phyloP scores from a whole-genome alignment of 2,113 vertebrate species.

The Danio rerio region DNA sequence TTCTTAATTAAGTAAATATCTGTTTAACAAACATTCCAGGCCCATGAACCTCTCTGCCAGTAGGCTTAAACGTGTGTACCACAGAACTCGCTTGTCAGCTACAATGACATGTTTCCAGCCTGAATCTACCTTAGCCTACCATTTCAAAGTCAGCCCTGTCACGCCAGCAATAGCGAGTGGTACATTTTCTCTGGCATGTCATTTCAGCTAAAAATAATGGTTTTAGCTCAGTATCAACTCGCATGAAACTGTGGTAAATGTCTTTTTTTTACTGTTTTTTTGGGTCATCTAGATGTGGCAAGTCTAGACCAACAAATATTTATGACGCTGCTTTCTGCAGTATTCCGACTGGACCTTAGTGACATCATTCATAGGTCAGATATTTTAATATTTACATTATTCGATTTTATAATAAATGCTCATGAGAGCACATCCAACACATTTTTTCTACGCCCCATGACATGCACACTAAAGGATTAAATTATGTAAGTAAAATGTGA shows the following conservation, averaged over 20 bases:
- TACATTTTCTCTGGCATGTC: constrained; percentile 6
- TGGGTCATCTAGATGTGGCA: constrained; percentile 16
- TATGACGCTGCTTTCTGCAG: neutral
- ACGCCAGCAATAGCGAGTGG: neutral
- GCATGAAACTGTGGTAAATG: neutral
- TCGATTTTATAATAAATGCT: too few species aligned
- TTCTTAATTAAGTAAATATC: neutral
- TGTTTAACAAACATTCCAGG: neutral
- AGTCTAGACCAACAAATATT: neutral
- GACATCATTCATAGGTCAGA: neutral
- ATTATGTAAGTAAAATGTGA: too few species aligned
- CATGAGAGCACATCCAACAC: too few species aligned
- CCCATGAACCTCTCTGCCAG: neutral
- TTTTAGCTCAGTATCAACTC: neutral
- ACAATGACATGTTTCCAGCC: neutral
- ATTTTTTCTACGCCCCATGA: too few species aligned
- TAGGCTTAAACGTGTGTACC: neutral
- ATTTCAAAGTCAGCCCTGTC: neutral
- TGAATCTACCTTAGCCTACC: neutral
- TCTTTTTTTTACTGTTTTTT: neutral
- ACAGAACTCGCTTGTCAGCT: neutral
- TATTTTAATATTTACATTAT: too few species aligned
- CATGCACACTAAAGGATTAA: too few species aligned
- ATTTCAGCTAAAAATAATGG: constrained; percentile 14
- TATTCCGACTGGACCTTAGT: neutral